Conservation (phyloP, 2,113 vertebrate genomes). For the Leptobrachium leishanense region DNA sequence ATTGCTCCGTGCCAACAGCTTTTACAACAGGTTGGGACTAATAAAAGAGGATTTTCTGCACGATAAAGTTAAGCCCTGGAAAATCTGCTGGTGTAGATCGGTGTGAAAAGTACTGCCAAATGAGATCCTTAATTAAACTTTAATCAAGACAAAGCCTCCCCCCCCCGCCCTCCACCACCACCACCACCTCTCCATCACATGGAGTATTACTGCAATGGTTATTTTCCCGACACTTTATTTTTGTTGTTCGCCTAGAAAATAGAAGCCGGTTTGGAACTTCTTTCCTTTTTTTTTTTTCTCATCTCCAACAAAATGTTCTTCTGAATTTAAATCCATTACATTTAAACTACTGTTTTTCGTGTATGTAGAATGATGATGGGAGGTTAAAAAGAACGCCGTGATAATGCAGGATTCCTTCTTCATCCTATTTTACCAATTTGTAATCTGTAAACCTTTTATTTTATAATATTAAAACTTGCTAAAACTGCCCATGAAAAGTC, state of each 20-base stretch:
- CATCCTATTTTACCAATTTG: too few species aligned
- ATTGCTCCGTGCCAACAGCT: conserved; percentile 96
- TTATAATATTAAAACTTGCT: too few species aligned
- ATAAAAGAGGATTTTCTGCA: conserved; percentile 99
- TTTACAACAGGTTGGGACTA: conserved; percentile 99
- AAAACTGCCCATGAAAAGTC: too few species aligned
- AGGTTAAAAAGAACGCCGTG: too few species aligned
- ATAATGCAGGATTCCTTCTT: too few species aligned
- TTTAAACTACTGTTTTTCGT: conserved; percentile 2
- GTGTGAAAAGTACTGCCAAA: conserved; percentile 99
- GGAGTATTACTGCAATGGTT: conserved; percentile 74
- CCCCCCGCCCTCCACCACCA: conserved; percentile 10
- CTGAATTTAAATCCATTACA: conserved; percentile 15
- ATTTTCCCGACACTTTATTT: conserved; percentile 62
- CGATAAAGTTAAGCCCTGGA: conserved; percentile 99
- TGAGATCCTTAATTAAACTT: conserved; percentile 99
- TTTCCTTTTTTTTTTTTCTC: conserved; percentile 5
- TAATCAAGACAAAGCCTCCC: conserved; percentile 93
- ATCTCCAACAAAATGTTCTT: conserved; percentile 57
- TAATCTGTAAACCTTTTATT: too few species aligned
- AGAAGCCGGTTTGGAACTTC: conserved; percentile 56
- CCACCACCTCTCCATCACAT: conserved; percentile 35
- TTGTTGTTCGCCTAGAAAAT: background rate
- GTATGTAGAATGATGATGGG: background rate
- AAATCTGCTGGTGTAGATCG: conserved; percentile 99